Evolutionary conservation across 2,888 invertebrate species (phyloP).

Genomic region (Strigamia transsilvanica): DNA sequence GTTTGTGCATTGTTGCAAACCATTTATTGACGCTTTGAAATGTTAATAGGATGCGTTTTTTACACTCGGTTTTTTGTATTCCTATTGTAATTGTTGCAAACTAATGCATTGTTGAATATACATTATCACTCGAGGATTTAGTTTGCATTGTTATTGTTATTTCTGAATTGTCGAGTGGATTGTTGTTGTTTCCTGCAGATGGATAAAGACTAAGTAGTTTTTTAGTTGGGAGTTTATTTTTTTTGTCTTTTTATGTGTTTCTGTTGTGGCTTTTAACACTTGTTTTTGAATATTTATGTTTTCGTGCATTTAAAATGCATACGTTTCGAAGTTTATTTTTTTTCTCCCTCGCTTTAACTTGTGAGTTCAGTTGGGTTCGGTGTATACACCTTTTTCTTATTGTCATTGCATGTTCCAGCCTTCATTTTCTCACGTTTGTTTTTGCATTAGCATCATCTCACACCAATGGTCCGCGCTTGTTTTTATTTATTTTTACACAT

Average conservation of each 20-base stretch:
- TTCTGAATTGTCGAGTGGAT: not conserved
- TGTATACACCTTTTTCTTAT: not conserved
- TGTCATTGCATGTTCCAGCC: slow-evolving; percentile 3
- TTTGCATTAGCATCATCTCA: not conserved
- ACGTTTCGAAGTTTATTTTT: not conserved
- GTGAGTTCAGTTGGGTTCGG: not conserved
- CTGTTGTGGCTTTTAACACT: too few relatives aligned
- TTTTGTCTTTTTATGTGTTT: too few relatives aligned
- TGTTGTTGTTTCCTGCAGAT: not conserved
- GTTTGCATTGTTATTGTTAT: not conserved
- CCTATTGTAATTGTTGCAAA: not conserved
- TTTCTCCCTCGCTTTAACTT: not conserved
- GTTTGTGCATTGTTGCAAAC: slow-evolving; percentile 14
- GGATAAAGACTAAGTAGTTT: too few relatives aligned
- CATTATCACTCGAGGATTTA: not conserved
- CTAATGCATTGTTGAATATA: not conserved
- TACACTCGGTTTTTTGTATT: not conserved
- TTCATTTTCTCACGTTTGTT: slow-evolving; percentile 24
- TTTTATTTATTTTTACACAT: slow-evolving; percentile 4
- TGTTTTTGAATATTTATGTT: too few relatives aligned
- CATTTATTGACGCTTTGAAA: slow-evolving; percentile 14
- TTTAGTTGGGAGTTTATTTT: too few relatives aligned
- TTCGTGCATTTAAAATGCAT: not conserved
- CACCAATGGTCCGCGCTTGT: not conserved
- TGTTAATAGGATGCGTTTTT: not conserved